Conservation (phyloP, 2,888 invertebrate species). For the Pollenia angustigena region DNA sequence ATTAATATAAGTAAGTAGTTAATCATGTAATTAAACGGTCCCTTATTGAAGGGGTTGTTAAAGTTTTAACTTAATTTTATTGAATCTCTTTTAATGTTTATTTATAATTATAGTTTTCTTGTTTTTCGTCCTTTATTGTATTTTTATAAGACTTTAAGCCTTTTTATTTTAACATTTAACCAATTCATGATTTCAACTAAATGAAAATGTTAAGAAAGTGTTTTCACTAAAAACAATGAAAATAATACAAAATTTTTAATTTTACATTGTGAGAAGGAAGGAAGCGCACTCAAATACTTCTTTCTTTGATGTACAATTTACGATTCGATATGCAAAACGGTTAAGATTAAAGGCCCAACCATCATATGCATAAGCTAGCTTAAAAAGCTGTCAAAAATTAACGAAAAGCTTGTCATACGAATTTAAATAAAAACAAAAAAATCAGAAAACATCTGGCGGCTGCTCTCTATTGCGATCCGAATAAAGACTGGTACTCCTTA, state of each 20-base stretch:
- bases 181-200: constrained; percentile 59
- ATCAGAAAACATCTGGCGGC: no score
- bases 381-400: no score
- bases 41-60: constrained; percentile 33
- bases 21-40: constrained; percentile 30
- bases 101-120: constrained; percentile 54
- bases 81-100: constrained; percentile 58
- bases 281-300: neutral
- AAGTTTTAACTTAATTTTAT: constrained; percentile 49
- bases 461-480: no score
- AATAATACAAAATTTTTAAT: neutral
- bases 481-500: no score
- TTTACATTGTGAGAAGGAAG: constrained; percentile 15
- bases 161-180: constrained; percentile 56
- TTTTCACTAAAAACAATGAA: constrained; percentile 2
- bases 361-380: no score
- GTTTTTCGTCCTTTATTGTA: constrained; percentile 55
- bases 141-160: constrained; percentile 72
- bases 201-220: constrained; percentile 6
- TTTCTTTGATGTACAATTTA: constrained; percentile 6
- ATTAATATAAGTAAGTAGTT: constrained; percentile 23
- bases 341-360: neutral
- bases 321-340: constrained; percentile 34
- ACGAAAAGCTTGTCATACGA: no score
- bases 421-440: no score